Conservation (phyloP, 92 coral and sea anemone species). For the Parazoanthus atlanticus region DNA sequence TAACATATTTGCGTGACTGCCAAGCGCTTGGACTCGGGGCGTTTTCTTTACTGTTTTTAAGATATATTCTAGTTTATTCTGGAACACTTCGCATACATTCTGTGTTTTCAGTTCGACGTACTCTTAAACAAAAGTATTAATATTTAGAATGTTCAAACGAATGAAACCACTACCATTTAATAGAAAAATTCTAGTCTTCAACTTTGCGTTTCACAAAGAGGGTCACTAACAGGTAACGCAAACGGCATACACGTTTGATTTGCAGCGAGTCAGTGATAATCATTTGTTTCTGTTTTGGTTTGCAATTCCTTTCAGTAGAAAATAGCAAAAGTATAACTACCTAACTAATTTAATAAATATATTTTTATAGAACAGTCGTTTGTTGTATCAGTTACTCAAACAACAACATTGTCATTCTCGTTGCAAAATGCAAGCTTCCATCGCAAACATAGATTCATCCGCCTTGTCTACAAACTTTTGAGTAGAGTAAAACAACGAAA, state of each 20-base stretch:
- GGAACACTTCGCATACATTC: background rate
- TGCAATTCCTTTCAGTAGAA: background rate
- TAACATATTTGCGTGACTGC: background rate
- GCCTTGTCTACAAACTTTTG: background rate
- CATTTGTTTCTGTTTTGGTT: background rate
- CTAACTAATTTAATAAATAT: too few relatives aligned
- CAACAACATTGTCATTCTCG: background rate
- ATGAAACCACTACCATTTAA: background rate
- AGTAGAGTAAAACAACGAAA: background rate
- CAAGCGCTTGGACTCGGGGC: background rate
- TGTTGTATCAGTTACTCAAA: background rate
- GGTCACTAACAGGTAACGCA: background rate
- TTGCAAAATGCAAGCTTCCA: background rate
- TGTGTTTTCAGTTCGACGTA: background rate
- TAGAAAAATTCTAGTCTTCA: background rate
- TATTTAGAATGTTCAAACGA: background rate
- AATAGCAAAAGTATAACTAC: background rate
- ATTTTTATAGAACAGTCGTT: background rate
- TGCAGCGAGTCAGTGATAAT: background rate
- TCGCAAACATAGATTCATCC: background rate
- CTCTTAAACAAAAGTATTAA: background rate
- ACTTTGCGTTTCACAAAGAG: background rate
- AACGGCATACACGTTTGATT: too few relatives aligned
- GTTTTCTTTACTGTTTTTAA: background rate
- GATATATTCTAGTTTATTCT: too few relatives aligned